Evolutionary conservation across 2,888 invertebrate species (phyloP).

Genomic region (Pammene aurita): DNA sequence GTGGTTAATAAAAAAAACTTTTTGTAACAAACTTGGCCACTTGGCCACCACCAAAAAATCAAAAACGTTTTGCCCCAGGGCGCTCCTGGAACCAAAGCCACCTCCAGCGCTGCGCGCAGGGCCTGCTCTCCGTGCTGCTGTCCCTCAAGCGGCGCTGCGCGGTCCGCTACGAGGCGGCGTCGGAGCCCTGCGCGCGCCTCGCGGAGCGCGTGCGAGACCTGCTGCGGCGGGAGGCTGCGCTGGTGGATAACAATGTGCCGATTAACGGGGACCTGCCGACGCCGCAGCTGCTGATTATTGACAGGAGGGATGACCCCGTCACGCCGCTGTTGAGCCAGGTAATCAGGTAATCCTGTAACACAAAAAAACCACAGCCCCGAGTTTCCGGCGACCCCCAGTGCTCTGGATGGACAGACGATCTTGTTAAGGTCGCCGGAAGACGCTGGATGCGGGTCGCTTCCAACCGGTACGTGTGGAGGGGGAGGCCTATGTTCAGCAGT

Average conservation of each 20-base stretch:
- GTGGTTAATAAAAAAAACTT: no score
- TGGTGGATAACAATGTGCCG: constrained; percentile 92
- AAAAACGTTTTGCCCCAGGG: constrained; percentile 61
- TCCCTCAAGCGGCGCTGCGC: constrained; percentile 95
- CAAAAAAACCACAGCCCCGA: no score
- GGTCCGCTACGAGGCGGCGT: constrained; percentile 94
- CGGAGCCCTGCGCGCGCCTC: constrained; percentile 91
- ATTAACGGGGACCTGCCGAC: constrained; percentile 90
- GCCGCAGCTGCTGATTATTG: constrained; percentile 94
- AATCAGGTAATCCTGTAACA: no score
- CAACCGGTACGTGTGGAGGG: no score
- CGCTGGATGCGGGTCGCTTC: no score
- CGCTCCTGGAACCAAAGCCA: constrained; percentile 90
- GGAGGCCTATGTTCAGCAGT: no score
- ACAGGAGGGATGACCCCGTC: constrained; percentile 96
- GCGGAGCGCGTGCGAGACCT: constrained; percentile 94
- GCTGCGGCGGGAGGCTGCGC: constrained; percentile 92
- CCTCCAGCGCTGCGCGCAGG: constrained; percentile 91
- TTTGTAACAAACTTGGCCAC: no score
- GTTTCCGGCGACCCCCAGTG: no score
- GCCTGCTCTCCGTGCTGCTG: constrained; percentile 92
- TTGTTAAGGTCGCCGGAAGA: no score
- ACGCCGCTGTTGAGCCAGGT: constrained; percentile 97
- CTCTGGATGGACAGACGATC: no score
- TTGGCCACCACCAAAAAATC: no score